Evolutionary conservation across 2,797 vertebrate species (phyloP).

Genomic region (Tauraco hartlaubi): DNA sequence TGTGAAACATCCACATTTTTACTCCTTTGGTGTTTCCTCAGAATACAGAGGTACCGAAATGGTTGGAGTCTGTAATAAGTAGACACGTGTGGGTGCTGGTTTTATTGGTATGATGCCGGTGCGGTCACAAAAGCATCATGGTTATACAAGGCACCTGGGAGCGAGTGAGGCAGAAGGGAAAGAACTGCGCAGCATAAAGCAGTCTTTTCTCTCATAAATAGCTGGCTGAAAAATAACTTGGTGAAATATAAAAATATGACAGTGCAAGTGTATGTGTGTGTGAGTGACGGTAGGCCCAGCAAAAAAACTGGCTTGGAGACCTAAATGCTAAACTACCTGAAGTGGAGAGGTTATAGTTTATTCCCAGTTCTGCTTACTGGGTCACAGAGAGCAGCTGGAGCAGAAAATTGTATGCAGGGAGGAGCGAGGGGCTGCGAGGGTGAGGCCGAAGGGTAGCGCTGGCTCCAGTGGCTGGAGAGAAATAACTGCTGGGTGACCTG

Average conservation of each 20-base stretch:
- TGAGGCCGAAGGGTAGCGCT: background rate
- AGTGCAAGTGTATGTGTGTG: background rate
- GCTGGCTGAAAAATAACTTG: constrained; percentile 45
- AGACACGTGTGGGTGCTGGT: constrained; percentile 74
- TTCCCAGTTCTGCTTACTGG: constrained; percentile 33
- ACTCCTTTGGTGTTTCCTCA: constrained; percentile 64
- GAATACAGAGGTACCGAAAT: constrained; percentile 60
- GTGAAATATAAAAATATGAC: background rate
- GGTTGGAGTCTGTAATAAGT: constrained; percentile 66
- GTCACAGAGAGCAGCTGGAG: background rate
- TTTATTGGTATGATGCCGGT: constrained; percentile 76
- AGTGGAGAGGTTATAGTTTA: constrained; percentile 36
- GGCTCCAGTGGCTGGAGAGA: background rate
- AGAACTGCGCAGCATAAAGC: constrained; percentile 55
- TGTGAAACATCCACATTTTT: constrained; percentile 73
- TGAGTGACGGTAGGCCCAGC: constrained; percentile 14
- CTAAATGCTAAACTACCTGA: constrained; percentile 39
- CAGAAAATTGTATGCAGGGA: constrained; percentile 21
- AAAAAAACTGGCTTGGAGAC: constrained; percentile 48
- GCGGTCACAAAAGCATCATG: constrained; percentile 80
- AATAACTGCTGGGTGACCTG: background rate
- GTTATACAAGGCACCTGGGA: constrained; percentile 78
- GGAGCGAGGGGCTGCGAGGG: background rate
- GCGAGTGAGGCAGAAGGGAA: constrained; percentile 5
- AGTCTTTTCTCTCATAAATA: constrained; percentile 73